Base-by-base conservation (phyloP, 2,797 vertebrate species). In the Poecilia gillii region DNA sequence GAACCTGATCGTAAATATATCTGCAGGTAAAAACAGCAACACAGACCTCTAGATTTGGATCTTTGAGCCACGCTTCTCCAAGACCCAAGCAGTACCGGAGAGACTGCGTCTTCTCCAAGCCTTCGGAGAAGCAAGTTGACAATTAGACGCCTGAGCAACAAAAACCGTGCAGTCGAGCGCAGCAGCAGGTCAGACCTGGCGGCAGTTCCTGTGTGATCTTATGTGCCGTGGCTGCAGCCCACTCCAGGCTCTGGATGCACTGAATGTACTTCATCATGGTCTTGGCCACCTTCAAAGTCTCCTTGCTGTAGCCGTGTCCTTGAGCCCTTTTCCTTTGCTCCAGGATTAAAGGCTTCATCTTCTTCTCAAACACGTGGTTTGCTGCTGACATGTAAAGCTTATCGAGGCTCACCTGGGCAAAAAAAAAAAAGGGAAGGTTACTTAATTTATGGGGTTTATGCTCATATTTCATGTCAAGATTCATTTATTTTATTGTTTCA, bases 201-300 rank as follows among this genome's bases (percentile, higher is more conserved):
- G 97, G 97, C 81, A 99, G 94, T 51, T 99, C 97, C 93, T 99
- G 97, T 70, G 97, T 94, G 75, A 99, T 97, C 84, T 94, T 98
- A 92, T 97, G 95, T 66, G 97, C 96, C 0, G 97, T 97, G 72
- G 98, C 98, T 2, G 96, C 96, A 0, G 98, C 97, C 96, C 97
- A 98, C 90, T 99, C 97, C 0, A 95, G 96, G 80, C 97, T 98
- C 77, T 97, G 92, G 66, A 99, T 98, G 49, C 96, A 96, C 43
- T 96, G 88, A n/a, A 99, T 88, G 84, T 97, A 97, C 7, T 94
- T 97, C 89, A 97, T 97, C 74, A 99, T 96, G 1, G 92, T 95
- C 84, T 96, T 94, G 0, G 96, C 94, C 3, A 96, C 95, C 76
- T 91, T 94, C 1, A 93, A 87, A 1, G 93, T 93, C 84, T 97